Base-by-base conservation (phyloP, 92 coral and sea anemone genomes). In the Actinostola sp. region DNA sequence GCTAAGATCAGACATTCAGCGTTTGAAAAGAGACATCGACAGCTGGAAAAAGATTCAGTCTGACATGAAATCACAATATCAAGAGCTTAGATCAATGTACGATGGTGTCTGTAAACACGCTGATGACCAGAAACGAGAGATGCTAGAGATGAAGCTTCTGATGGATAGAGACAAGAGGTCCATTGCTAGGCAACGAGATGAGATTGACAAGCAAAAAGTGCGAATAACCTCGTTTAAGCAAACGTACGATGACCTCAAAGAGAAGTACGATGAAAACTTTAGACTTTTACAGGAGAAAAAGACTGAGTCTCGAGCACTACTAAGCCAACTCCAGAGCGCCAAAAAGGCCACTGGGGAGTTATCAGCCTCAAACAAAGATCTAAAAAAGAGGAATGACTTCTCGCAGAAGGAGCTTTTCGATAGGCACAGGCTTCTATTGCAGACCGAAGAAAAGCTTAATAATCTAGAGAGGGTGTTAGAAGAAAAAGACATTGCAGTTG, bases 91-190 rank as follows among this genome's bases (percentile, higher is more conserved):
- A 24, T 32, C 63, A 9, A 66, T 76, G 62, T 80, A 83, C 69
- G 89, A 83, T 13, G 78, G 73, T 19, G 84, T 80, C 38, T 73
- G 72, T 26, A 71, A 66, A 54, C 75, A 70, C 25, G 84, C 84
- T 8, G 89, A 83, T 8, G 89, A 83, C 11, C 84, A 77, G 28
- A 83, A 83, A 49, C 44, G 82, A 49, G 89, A 83, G 27, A 61
- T 75, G 48, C 58, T 71, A 2, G 89, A 77, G n/a, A 75, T 71
- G 73, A 83, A 83, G 25, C 60, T 74, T 4, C 73, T 76, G 72
- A 64, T 77, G 75, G 89, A 83, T 14, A 77, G 76, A 34, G 89
- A 83, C 66, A 67, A 80, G 35, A 51, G 70, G 28, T 50, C 69
- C 0, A 68, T 71, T 32, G 39, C 31, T 8, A 83, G 82, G 63